phyloP scores from a whole-genome alignment of 2,888 invertebrate genomes.

The Lasioglossum figueresi region DNA sequence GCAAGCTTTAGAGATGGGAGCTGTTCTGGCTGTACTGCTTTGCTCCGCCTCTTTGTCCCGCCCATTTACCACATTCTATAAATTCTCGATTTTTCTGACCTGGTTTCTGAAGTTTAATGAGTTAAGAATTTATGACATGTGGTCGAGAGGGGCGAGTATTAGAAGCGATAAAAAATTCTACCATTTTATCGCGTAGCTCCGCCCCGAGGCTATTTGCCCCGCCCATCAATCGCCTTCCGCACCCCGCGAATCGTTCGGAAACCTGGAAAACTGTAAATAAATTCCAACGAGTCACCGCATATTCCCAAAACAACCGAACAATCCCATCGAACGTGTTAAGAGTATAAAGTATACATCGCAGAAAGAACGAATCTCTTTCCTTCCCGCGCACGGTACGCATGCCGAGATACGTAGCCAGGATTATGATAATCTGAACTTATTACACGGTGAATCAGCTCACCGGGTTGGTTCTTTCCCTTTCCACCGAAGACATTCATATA shows the following conservation, averaged over 20 bases:
- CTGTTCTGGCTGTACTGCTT: neutral
- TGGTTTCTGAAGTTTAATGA: neutral
- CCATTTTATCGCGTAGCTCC: neutral
- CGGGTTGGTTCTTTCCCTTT: slow-evolving; percentile 7
- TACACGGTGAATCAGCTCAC: slow-evolving; percentile 12
- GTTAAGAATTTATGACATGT: neutral
- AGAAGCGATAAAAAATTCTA: neutral
- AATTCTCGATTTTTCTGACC: neutral
- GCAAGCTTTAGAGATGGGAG: neutral
- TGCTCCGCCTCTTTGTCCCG: neutral
- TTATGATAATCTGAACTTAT: slow-evolving; percentile 20
- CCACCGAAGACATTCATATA: neutral
- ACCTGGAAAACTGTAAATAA: neutral
- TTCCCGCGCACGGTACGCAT: neutral
- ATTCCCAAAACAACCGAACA: too few relatives aligned
- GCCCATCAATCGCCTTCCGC: neutral
- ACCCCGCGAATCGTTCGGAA: fast-evolving
- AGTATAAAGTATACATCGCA: neutral
- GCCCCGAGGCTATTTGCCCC: neutral
- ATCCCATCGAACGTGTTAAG: neutral
- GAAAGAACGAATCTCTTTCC: neutral
- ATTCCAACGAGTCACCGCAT: neutral
- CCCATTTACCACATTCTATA: neutral
- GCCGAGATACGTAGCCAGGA: neutral
- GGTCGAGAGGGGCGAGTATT: neutral